Base-by-base conservation (phyloP, 2,888 invertebrate species). In the Agonopterix subpropinquella region DNA sequence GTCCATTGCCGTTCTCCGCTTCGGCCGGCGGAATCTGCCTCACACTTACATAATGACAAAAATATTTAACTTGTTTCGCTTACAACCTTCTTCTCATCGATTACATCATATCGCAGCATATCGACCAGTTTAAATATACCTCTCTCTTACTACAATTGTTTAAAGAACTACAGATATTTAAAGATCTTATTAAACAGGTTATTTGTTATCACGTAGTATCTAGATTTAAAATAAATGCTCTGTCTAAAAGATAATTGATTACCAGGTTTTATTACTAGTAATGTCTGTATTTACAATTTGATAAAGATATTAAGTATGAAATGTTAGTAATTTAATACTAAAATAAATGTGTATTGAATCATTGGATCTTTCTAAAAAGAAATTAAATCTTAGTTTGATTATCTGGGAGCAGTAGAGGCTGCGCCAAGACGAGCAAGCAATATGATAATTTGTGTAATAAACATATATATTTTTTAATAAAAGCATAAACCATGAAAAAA, bases 1-100 rank as follows among this genome's bases (percentile, higher is more conserved):
- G 69, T 70, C 62, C 64, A 67, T 64, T 65, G 66, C 79, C 80
- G 73, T 75, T 83, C 82, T 80, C 82, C 69, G 63, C 64, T 11
- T 56, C 56, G 61, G 63, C 65, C 28, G 28, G 28, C 66, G 56
- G 66, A 74, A 74, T 73, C 63, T 64, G 60, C 66, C 64, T 63
- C 67, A 59, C 49, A 54, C 59, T 84, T 85, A 78, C 72, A 70
- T 80, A 82, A 84, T 58, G 64, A 64, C 64, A 61, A 72, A 76
- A 70, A 75, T 68, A 75, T 71, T 76, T 67, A 43, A 66, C 67
- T 74, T 60, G 60, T 67, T 73, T 75, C 68, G 59, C 64, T 61
- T 57, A 62, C 28, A 5, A 28, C 28, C 28, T 56, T 58, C 57
- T 56, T 47, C 46, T 53, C 49, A 49, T 51, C 53, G 50, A 53